A percentile compares a stretch with the other conserved stretches of the same genome.
phyloP scores from a whole-genome alignment of 1,140 invertebrate species.

The Neoseiulus cucumeris region DNA sequence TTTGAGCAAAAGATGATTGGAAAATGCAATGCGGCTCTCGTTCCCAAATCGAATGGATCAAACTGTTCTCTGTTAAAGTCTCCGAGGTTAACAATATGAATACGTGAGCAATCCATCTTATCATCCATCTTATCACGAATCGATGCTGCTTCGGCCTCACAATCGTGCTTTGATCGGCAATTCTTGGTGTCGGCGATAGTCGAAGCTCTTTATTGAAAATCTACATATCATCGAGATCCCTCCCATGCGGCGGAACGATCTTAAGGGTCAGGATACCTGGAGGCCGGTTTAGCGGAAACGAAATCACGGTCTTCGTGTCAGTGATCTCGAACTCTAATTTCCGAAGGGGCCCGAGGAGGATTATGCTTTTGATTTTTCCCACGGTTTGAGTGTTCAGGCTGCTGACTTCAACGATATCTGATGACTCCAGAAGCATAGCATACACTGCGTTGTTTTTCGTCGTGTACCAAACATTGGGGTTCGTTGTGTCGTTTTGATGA shows the following conservation, averaged over 20 bases:
- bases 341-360: not conserved
- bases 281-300: not conserved
- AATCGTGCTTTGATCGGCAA: too few relatives aligned
- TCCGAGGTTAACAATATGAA: too few relatives aligned
- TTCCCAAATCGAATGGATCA: too few relatives aligned
- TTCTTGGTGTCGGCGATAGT: too few relatives aligned
- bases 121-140: too few relatives aligned
- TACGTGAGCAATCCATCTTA: too few relatives aligned
- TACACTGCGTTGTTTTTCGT: slow-evolving; percentile 32
- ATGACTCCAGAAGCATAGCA: slow-evolving; percentile 36
- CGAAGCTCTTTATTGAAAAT: too few relatives aligned
- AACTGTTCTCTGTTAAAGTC: too few relatives aligned
- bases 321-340: not conserved
- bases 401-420: not conserved
- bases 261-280: not conserved
- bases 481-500: slow-evolving; percentile 57
- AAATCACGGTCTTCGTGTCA: not conserved
- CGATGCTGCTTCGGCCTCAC: too few relatives aligned
- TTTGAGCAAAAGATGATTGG: too few relatives aligned
- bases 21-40: too few relatives aligned
- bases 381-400: not conserved
- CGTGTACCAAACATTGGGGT: slow-evolving; percentile 11
- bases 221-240: too few relatives aligned
- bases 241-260: not conserved
- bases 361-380: not conserved